Base-by-base conservation (phyloP, 2,113 vertebrate genomes). In the Ageneiosus marmoratus region DNA sequence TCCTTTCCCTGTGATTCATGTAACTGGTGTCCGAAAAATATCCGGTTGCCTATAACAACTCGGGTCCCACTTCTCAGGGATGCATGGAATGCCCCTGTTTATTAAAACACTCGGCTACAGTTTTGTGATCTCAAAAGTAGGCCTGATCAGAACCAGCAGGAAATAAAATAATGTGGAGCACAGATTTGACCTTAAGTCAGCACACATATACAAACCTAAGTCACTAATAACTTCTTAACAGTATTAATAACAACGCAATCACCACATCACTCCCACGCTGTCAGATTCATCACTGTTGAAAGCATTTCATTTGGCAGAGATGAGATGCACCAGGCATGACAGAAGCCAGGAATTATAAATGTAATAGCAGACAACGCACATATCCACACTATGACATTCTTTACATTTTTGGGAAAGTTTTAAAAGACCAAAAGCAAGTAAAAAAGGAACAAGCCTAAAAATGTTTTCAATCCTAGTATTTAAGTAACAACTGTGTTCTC, bases 331-430 rank as follows among this genome's bases (percentile, higher is more conserved):
- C 55, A 62, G 67, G 48, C 53, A 50, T 74, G 69, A 73, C 27
- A 4, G 69, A 55, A 62, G 80, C n/a, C 80, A 60, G 69, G 37
- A 74, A 74, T 24, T 24, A 82, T 62, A 74, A 74, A 74, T 55
- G 46, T 74, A 60, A 82, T 34, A n/a, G 13, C 18, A 6, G 1
- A 82, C 22, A 58, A 74, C 41, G 37, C n/a, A 27, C 41, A 48
- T 41, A 72, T 29, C 29, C 69, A 60, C 69, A 60, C 6, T 18
- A 27, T 27, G 27, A 29, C 13, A 63, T 50, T 32, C n/a, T 18
- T 29, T 50, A 32, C 9, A 32, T 32, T 29, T 32, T 1, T 16
- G 13, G 27, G 4, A 32, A 32, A 6, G 60, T 29, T 60, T 32
- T 63, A 63, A 63, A 63, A 63, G 12, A 32, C 58, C 12, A 62